Conservation (phyloP, 1,140 invertebrate species). For the Eueides isabella region DNA sequence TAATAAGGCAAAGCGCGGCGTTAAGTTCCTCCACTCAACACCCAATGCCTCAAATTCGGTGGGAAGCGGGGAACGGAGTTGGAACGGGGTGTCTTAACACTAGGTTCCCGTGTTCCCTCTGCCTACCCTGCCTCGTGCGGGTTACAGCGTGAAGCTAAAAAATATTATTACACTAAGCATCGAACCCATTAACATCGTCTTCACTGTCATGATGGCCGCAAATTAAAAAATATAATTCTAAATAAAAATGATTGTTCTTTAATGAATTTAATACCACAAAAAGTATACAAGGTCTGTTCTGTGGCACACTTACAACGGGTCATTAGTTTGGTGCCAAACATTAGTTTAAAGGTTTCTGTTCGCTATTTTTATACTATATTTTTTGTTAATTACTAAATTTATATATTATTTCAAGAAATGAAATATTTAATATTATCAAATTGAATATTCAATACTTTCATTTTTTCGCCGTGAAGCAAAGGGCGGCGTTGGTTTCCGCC, state of each 20-base stretch:
- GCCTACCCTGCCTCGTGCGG: no score
- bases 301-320: slow-evolving; percentile 19
- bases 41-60: no score
- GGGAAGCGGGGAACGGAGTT: no score
- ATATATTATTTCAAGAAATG: no score
- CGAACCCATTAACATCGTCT: background rate
- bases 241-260: background rate
- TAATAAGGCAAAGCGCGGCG: no score
- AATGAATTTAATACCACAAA: slow-evolving; percentile 4
- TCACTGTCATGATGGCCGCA: background rate
- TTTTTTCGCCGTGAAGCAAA: no score
- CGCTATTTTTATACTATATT: background rate
- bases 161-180: background rate
- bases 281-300: slow-evolving; percentile 5
- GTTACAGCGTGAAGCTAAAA: background rate
- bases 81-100: no score
- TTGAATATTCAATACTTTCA: no score
- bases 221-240: background rate
- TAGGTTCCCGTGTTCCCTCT: no score
- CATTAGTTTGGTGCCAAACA: slow-evolving; percentile 15
- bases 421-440: no score
- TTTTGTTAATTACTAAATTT: background rate
- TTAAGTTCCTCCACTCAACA: no score
- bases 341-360: background rate
- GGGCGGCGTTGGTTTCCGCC: no score